Evolutionary conservation across 92 coral and sea anemone species (phyloP), one percentile per base, ranked within the genome.

Genomic region (Porites lobata): DNA sequence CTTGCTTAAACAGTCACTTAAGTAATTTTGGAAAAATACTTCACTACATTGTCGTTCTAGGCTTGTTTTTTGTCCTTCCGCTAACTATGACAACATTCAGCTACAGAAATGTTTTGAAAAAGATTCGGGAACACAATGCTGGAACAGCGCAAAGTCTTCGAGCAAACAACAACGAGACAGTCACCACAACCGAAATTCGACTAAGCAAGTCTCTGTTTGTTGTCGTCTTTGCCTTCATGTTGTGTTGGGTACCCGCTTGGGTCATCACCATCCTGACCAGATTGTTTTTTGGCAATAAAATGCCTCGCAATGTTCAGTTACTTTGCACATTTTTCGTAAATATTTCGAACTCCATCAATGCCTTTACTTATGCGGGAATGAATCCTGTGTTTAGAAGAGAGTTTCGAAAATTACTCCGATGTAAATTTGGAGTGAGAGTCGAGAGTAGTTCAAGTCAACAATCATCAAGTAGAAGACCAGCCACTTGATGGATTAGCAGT

Each of bases 241-340:
- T 66, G 71, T 66, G 71, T 66, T 66, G 71, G 71, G 0, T 66
- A 5, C 71, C 71, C 32, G 71, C 32, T n/a, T 66, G 71, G 71
- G 18, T 66, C 12, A 66, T 14, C 22, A 24, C 71, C 71, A 66
- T 66, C 22, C 9, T 66, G 24, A 66, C 22, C 14, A 18, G 71
- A 9, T 19, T 66, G 2, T 9, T 6, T 1, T 3, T 66, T 14
- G 71, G 20, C 0, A 21, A 9, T 66, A n/a, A 2, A 10, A 56
- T 66, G 26, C 71, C 71, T 0, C 71, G 71, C 9, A 66, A 66
- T 24, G 71, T 66, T 66, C 24, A 66, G 32, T 24, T 66, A 15
- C 12, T 66, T 9, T 24, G 24, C 12, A 10, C 71, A 2, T 66
- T n/a, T 24, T 66, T 6, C 71, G 0, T 66, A n/a, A n/a, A 9